phyloP scores from a whole-genome alignment of 2,797 vertebrate genomes.

The Botia almorhae region DNA sequence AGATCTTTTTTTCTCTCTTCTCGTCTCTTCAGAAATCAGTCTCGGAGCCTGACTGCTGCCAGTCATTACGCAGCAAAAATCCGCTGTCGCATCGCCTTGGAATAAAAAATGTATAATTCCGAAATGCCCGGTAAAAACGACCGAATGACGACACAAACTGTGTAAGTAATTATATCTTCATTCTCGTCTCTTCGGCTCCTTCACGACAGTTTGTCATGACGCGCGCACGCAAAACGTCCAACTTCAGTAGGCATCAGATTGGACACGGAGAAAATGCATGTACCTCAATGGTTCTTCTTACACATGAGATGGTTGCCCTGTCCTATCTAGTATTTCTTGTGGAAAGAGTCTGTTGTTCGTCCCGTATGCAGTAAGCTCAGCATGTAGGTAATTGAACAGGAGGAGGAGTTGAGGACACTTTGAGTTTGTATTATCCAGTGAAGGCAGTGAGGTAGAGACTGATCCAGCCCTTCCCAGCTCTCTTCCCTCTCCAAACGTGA shows the following conservation, averaged over 20 bases:
- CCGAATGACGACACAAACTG: slow-evolving; percentile 48
- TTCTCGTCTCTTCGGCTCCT: slow-evolving; percentile 45
- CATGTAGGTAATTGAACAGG: slow-evolving; percentile 72
- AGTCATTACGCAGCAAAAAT: slow-evolving; percentile 49
- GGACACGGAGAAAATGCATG: slow-evolving; percentile 54
- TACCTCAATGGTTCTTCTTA: slow-evolving; percentile 11
- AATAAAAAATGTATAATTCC: slow-evolving; percentile 62
- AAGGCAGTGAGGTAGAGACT: slow-evolving; percentile 67
- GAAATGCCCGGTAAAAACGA: slow-evolving; percentile 44
- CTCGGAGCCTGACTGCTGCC: slow-evolving; percentile 41
- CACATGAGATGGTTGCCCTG: neutral
- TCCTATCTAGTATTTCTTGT: slow-evolving; percentile 5
- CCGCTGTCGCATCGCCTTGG: slow-evolving; percentile 52
- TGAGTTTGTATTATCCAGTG: slow-evolving; percentile 79
- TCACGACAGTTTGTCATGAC: slow-evolving; percentile 56
- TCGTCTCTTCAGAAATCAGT: slow-evolving; percentile 53
- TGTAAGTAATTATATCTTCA: slow-evolving; percentile 58
- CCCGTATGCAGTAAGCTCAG: slow-evolving; percentile 65
- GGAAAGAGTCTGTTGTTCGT: slow-evolving; percentile 58
- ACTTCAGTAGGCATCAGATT: slow-evolving; percentile 42
- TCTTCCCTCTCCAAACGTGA: slow-evolving; percentile 84
- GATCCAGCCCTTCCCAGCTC: slow-evolving; percentile 66
- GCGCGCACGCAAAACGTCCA: slow-evolving; percentile 58
- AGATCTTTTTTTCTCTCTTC: slow-evolving; percentile 39
- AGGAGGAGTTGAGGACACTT: slow-evolving; percentile 79